phyloP scores from a whole-genome alignment of 2,888 invertebrate species.

The Phrixothrix hirtus region DNA sequence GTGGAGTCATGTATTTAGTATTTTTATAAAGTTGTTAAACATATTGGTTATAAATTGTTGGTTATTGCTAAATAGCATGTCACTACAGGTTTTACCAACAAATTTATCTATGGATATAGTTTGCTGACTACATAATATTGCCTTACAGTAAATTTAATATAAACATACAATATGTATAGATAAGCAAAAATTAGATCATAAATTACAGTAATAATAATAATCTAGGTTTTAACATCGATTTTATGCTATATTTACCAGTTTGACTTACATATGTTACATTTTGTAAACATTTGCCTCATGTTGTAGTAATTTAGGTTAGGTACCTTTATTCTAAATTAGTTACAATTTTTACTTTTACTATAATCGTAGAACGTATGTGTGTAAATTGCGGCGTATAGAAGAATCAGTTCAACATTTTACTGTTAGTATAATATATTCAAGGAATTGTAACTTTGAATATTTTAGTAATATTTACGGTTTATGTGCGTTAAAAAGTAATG shows the following conservation, averaged over 20 bases:
- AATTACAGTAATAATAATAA: slow-evolving; percentile 7
- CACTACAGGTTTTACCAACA: background rate
- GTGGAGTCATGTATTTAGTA: background rate
- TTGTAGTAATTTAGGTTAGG: too few relatives aligned
- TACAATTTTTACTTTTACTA: too few relatives aligned
- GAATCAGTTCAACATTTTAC: background rate
- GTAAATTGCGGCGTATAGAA: too few relatives aligned
- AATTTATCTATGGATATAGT: slow-evolving; percentile 3
- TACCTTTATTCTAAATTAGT: too few relatives aligned
- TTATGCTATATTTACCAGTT: slow-evolving; percentile 11
- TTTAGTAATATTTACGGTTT: background rate
- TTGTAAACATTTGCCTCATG: background rate
- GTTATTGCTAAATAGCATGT: slow-evolving; percentile 2
- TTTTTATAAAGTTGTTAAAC: background rate
- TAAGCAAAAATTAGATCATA: slow-evolving; percentile 6
- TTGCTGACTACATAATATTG: slow-evolving; percentile 1
- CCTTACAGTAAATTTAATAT: slow-evolving; percentile 9
- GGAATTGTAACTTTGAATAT: background rate
- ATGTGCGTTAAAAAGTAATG: background rate
- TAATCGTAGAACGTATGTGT: too few relatives aligned
- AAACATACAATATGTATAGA: slow-evolving; percentile 2
- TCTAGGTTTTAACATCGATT: slow-evolving; percentile 10
- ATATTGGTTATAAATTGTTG: background rate
- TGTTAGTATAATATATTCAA: background rate
- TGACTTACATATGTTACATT: background rate